Base-by-base conservation (phyloP, 64 coral and sea anemone species). In the Catalaphyllia jardinei region DNA sequence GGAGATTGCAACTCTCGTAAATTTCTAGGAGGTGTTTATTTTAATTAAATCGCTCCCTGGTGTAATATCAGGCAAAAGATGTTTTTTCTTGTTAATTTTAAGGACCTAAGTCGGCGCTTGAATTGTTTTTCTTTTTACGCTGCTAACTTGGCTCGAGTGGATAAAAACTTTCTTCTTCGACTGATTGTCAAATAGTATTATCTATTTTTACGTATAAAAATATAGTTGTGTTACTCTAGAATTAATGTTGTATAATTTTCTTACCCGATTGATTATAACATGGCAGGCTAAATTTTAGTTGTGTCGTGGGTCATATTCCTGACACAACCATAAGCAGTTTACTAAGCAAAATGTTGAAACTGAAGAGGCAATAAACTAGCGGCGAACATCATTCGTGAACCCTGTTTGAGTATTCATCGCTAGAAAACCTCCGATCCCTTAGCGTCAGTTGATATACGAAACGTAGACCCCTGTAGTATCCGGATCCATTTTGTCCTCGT, bases 361-460 rank as follows among this genome's bases (percentile, higher is more conserved):
- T 46, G 42, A 57, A 57, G 54, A 57, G 54, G 54, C 54, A 57
- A 57, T 24, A 65, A 65, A 69, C 7, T 69, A 22, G 11, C 11
- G 10, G 6, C 65, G n/a, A 69, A 4, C 22, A 69, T 11, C 20
- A 69, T 69, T n/a, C 65, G 65, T 69, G 22, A 8, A 22, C 65
- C 22, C 11, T 24, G 9, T 16, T 57, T 25, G 65, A 11, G 10
- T 69, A 27, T 27, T 69, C 65, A 25, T 69, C 8, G 25, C 4
- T 69, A 28, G 24, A 69, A n/a, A 69, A 69, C 65, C 65, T 6
- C 42, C 7, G 22, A 69, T 29, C 4, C 42, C 42, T 69, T 69
- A 29, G n/a, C 6, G 10, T 69, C n/a, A 69, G n/a, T 69, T 85
- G 1, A 85, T 85, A 38, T 85, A 71, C 0, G 81, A 85, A 28